Conservation (phyloP, 2,888 invertebrate species). For the Spodoptera exigua region DNA sequence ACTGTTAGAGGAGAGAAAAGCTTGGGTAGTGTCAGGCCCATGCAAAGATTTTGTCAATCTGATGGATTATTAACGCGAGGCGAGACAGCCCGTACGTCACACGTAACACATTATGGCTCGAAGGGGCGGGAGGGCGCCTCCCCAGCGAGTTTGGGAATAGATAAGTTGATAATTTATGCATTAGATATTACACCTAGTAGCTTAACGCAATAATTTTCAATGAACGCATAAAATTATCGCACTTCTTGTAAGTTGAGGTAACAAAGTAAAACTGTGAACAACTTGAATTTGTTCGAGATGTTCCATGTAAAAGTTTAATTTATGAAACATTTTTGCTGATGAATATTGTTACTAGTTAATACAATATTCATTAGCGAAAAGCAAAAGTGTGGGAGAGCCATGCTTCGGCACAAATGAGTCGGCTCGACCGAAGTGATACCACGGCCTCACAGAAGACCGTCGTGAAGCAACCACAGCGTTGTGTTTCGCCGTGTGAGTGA, state of each 20-base stretch:
- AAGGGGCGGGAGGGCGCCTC: conserved; percentile 54
- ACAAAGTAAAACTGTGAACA: conserved; percentile 41
- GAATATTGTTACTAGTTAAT: background rate
- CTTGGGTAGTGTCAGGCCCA: conserved; percentile 59
- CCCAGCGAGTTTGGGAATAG: conserved; percentile 67
- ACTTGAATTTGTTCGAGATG: conserved; percentile 21
- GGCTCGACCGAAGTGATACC: no score
- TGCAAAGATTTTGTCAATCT: conserved; percentile 78
- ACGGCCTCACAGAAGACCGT: no score
- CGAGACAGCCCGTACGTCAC: conserved; percentile 69
- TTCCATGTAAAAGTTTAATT: conserved; percentile 26
- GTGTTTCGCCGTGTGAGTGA: no score
- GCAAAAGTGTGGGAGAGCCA: no score
- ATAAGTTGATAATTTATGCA: conserved; percentile 80
- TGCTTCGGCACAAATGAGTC: no score
- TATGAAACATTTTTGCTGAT: conserved; percentile 18
- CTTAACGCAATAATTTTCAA: conserved; percentile 59
- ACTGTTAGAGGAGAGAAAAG: conserved; percentile 56
- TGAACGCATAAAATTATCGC: conserved; percentile 43
- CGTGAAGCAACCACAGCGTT: no score
- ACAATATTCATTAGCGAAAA: background rate
- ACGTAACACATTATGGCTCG: conserved; percentile 65
- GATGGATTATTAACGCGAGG: conserved; percentile 78
- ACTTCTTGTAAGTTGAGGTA: conserved; percentile 30
- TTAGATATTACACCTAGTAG: conserved; percentile 67